Conservation (phyloP, 2,797 vertebrate genomes). For the Pagetopsis macropterus region DNA sequence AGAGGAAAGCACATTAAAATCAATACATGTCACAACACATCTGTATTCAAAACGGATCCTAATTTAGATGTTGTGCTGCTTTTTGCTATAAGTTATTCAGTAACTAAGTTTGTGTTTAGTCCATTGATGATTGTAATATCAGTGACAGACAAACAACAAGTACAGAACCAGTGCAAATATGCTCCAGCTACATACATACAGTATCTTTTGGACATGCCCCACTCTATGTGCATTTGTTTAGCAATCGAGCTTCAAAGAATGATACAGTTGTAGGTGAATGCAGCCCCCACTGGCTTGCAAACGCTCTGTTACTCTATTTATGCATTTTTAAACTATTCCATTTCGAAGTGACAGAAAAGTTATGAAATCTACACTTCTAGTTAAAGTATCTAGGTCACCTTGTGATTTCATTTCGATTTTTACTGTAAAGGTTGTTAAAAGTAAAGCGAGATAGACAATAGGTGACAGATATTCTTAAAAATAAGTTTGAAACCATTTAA, state of each 20-base stretch:
- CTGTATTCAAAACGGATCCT: constrained; percentile 4
- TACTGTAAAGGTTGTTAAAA: constrained; percentile 36
- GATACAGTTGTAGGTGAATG: not conserved
- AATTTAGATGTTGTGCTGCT: constrained; percentile 3
- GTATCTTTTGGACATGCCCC: too few relatives aligned
- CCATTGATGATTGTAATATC: not conserved
- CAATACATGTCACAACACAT: constrained; percentile 46
- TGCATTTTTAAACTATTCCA: constrained; percentile 19
- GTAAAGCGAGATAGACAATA: constrained; percentile 38
- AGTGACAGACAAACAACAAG: not conserved
- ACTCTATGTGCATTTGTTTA: too few relatives aligned
- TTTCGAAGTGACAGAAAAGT: constrained; percentile 42
- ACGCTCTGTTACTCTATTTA: not conserved
- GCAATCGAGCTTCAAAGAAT: constrained; percentile 10
- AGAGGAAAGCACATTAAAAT: constrained; percentile 30
- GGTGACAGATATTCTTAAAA: constrained; percentile 6
- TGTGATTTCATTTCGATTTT: constrained; percentile 32
- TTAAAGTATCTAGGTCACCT: constrained; percentile 48
- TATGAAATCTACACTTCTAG: constrained; percentile 5
- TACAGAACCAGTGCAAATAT: too few relatives aligned
- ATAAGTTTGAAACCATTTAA: constrained; percentile 18
- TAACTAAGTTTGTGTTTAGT: constrained; percentile 1
- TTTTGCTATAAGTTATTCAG: constrained; percentile 15
- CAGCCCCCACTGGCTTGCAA: not conserved
- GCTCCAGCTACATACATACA: too few relatives aligned